A percentile compares a stretch with the other conserved stretches of the same genome.
Evolutionary conservation across 2,888 invertebrate genomes (phyloP).

Genomic region (Marronus borbonicus): DNA sequence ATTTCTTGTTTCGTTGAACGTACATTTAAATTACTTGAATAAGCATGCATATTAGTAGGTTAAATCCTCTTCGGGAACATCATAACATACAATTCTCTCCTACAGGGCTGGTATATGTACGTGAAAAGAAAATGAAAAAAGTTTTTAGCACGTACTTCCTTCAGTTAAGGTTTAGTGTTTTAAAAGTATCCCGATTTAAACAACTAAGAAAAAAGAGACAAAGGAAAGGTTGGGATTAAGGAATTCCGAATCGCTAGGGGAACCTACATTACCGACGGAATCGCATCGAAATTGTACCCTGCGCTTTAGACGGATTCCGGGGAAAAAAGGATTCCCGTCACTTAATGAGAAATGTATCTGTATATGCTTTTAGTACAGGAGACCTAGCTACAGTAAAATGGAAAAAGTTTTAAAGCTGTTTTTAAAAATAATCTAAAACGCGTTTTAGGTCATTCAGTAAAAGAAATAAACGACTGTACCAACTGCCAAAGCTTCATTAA

Average conservation of each 20-base stretch:
- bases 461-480: not conserved
- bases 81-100: not conserved
- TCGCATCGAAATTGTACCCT: slow-evolving; percentile 17
- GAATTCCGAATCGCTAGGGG: slow-evolving; percentile 12
- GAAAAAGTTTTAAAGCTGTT: slow-evolving; percentile 17
- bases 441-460: not conserved
- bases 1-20: no score
- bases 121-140: slow-evolving; percentile 32
- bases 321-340: slow-evolving; percentile 4
- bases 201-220: slow-evolving; percentile 2
- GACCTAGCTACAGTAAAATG: not conserved
- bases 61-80: no score
- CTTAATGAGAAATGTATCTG: slow-evolving; percentile 27
- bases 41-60: no score
- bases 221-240: slow-evolving; percentile 11
- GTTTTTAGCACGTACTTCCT: slow-evolving; percentile 32
- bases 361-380: slow-evolving; percentile 1
- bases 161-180: slow-evolving; percentile 33
- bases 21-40: no score
- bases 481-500: not conserved
- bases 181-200: slow-evolving; percentile 27
- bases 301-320: not conserved
- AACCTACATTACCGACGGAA: slow-evolving; percentile 6
- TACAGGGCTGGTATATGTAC: not conserved
- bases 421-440: slow-evolving; percentile 14